Conservation (phyloP, 2,113 vertebrate genomes). For the Podocnemis expansa region DNA sequence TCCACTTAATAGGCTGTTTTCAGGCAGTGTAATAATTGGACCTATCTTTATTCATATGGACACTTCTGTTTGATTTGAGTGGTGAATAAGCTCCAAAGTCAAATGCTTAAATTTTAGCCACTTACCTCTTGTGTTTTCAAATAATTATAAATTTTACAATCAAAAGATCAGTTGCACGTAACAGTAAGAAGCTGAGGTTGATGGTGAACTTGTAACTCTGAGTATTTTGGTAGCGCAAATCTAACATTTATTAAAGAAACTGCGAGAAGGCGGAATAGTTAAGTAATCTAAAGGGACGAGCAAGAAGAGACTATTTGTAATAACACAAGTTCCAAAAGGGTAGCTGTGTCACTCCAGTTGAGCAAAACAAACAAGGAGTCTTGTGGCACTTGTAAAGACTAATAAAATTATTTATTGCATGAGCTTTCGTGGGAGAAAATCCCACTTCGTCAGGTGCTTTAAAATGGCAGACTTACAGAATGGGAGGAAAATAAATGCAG, state of each 20-base stretch:
- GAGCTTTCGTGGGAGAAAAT: too few relatives aligned
- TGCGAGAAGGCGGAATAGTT: neutral
- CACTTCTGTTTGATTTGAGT: neutral
- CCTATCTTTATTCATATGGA: neutral
- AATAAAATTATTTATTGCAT: too few relatives aligned
- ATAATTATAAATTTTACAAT: neutral
- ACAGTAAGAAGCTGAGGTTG: neutral
- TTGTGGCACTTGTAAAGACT: too few relatives aligned
- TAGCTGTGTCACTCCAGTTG: too few relatives aligned
- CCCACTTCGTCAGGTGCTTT: too few relatives aligned
- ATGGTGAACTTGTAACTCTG: neutral
- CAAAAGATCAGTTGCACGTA: neutral
- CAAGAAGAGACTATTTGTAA: neutral
- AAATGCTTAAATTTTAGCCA: neutral
- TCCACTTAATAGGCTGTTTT: neutral
- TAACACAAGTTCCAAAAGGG: neutral
- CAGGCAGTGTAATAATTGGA: neutral
- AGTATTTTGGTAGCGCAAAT: neutral
- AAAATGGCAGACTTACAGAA: too few relatives aligned
- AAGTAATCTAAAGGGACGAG: neutral
- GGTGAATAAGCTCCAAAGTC: neutral
- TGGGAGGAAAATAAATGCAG: too few relatives aligned
- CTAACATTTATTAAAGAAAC: neutral
- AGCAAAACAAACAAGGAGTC: too few relatives aligned
- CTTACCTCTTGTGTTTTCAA: neutral